Evolutionary conservation across 2,888 invertebrate species (phyloP).

Genomic region (Sericinus montela): DNA sequence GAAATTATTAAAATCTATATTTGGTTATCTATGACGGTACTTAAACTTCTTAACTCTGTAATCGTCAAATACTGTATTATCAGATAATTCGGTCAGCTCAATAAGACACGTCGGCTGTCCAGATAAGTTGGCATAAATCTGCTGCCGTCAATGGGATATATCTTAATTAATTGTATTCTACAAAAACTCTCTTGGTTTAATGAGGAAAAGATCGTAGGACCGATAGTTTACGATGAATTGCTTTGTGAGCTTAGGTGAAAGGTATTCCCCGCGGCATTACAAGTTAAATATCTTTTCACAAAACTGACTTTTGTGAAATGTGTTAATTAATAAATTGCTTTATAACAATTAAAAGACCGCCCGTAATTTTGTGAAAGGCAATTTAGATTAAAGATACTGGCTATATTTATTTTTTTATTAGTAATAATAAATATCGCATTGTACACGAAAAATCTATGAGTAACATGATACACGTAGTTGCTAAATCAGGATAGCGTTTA

Average conservation of each 20-base stretch:
- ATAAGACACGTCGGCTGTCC: slow-evolving; percentile 29
- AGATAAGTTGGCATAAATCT: slow-evolving; percentile 41
- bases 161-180: slow-evolving; percentile 54
- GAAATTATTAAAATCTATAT: no score
- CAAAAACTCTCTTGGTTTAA: slow-evolving; percentile 30
- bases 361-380: not conserved
- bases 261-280: not conserved
- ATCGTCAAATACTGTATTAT: slow-evolving; percentile 31
- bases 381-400: not conserved
- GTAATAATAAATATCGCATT: not conserved
- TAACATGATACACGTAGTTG: no score
- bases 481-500: no score
- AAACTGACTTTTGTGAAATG: not conserved
- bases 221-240: slow-evolving; percentile 23
- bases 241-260: slow-evolving; percentile 5
- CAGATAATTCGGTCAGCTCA: slow-evolving; percentile 37
- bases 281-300: not conserved
- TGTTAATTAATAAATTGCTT: slow-evolving; percentile 11
- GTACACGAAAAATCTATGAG: no score
- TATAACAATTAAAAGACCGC: not conserved
- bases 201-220: slow-evolving; percentile 35
- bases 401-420: slow-evolving; percentile 2
- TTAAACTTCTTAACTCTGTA: not conserved
- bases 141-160: slow-evolving; percentile 33
- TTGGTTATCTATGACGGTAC: not conserved